phyloP scores from a whole-genome alignment of 2,113 vertebrate genomes.

The Arvicanthis niloticus region DNA sequence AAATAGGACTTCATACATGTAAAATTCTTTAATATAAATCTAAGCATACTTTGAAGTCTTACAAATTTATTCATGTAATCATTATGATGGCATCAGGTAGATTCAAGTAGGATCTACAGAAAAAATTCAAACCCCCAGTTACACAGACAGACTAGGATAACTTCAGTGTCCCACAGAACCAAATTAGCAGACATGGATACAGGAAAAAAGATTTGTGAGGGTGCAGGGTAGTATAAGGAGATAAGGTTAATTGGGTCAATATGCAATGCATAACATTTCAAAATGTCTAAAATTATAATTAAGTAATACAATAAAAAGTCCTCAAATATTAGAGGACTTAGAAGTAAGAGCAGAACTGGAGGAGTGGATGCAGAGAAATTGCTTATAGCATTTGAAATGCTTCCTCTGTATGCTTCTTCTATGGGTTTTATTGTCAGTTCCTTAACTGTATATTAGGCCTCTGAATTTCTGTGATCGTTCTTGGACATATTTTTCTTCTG shows the following conservation, averaged over 20 bases:
- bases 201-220: too few relatives aligned
- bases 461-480: neutral
- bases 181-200: neutral
- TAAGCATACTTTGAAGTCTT: neutral
- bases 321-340: neutral
- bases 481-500: neutral
- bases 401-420: neutral
- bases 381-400: neutral
- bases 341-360: neutral
- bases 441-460: neutral
- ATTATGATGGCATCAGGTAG: neutral
- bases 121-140: neutral
- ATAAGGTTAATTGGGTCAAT: too few relatives aligned
- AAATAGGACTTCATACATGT: neutral
- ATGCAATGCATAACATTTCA: too few relatives aligned
- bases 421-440: neutral
- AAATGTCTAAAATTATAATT: neutral
- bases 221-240: too few relatives aligned
- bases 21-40: neutral
- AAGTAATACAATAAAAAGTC: neutral
- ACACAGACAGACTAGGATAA: too few relatives aligned
- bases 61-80: neutral
- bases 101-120: neutral
- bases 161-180: too few relatives aligned
- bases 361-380: rapidly evolving